Evolutionary conservation across 1,140 invertebrate genomes (phyloP).

Genomic region (Drosophila albomicans): DNA sequence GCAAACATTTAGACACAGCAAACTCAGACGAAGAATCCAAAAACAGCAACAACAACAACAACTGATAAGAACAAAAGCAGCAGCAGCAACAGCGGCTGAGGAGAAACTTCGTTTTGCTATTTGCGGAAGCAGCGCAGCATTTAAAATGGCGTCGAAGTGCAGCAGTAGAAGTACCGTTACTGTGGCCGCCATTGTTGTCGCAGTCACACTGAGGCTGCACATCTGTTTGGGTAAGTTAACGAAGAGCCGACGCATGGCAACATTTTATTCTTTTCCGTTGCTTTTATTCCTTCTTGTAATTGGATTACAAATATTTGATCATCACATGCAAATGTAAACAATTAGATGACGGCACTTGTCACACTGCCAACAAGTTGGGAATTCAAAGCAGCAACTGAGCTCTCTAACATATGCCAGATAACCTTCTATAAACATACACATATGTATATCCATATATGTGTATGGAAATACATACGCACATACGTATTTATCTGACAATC

Average conservation of each 20-base stretch:
- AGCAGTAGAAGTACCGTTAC: slow-evolving; percentile 34
- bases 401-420: neutral
- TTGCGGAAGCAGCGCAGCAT: slow-evolving; percentile 23
- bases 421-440: neutral
- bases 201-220: slow-evolving; percentile 33
- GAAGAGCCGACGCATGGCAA: neutral
- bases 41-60: slow-evolving; percentile 14
- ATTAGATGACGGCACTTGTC: slow-evolving; percentile 22
- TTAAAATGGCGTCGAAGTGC: slow-evolving; percentile 42
- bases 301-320: slow-evolving; percentile 45
- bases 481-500: slow-evolving; percentile 4
- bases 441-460: too few relatives aligned
- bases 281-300: slow-evolving; percentile 39
- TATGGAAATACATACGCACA: too few relatives aligned
- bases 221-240: slow-evolving; percentile 64
- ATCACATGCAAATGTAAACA: slow-evolving; percentile 45
- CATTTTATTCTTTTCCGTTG: neutral
- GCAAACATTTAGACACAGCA: slow-evolving; percentile 37
- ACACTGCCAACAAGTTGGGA: slow-evolving; percentile 21
- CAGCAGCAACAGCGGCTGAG: slow-evolving; percentile 23
- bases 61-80: slow-evolving; percentile 35
- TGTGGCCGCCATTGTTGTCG: slow-evolving; percentile 41
- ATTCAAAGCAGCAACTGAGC: neutral
- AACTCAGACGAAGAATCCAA: slow-evolving; percentile 33
- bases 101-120: slow-evolving; percentile 31